Conservation (phyloP, 2,797 vertebrate species). For the Carapus acus region DNA sequence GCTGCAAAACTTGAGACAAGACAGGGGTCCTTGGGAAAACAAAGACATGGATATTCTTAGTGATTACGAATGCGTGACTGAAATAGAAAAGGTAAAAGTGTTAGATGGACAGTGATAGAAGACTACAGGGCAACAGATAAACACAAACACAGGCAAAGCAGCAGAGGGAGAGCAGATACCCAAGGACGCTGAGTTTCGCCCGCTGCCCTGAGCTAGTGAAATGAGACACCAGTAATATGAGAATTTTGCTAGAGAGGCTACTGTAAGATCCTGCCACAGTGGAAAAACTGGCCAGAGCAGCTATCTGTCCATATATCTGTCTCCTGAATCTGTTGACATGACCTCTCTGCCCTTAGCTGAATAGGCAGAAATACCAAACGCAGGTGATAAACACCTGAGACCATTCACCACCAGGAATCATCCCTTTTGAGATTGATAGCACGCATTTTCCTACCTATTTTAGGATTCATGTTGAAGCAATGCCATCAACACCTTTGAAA, state of each 20-base stretch:
- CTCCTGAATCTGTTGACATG: conserved; percentile 68
- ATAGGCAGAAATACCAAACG: conserved; percentile 54
- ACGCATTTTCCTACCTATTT: neutral
- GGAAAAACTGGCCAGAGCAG: conserved; percentile 63
- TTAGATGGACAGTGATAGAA: conserved; percentile 22
- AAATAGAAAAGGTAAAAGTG: conserved; percentile 14
- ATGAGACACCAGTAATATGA: conserved; percentile 71
- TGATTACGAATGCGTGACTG: neutral
- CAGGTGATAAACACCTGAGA: conserved; percentile 57
- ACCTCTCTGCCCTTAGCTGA: conserved; percentile 63
- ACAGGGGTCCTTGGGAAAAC: neutral
- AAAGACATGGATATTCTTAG: neutral
- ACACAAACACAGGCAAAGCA: conserved; percentile 43
- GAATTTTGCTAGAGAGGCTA: conserved; percentile 62
- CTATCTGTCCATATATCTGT: conserved; percentile 69
- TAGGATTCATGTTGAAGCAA: neutral
- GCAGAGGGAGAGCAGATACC: conserved; percentile 49
- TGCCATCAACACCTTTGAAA: no score
- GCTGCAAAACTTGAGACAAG: no score
- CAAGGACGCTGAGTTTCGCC: conserved; percentile 66
- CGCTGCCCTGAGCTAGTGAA: conserved; percentile 70
- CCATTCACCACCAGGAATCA: conserved; percentile 18
- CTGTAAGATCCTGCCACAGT: conserved; percentile 63
- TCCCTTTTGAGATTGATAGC: conserved; percentile 5
- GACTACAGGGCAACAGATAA: conserved; percentile 29